Percentiles rank a stretch among this genome's conserved stretches.
phyloP scores from a whole-genome alignment of 2,113 vertebrate species.

The Euleptes europaea region DNA sequence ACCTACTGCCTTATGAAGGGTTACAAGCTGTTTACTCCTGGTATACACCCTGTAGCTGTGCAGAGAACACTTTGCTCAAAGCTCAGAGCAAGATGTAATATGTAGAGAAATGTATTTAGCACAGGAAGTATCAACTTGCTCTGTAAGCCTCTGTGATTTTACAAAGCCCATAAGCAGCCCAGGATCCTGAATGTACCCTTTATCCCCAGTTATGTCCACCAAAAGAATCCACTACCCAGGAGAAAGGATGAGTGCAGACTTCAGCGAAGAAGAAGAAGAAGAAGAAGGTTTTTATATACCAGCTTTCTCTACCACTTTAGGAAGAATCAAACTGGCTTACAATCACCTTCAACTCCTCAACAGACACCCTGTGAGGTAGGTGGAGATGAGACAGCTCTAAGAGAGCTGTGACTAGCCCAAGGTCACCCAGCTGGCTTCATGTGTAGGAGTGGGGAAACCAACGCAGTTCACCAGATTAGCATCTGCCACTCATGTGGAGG shows the following conservation, averaged over 20 bases:
- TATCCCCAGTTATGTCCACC: not conserved
- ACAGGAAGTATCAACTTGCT: not conserved
- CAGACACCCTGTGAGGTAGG: no score
- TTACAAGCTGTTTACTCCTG: not conserved
- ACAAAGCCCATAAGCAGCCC: not conserved
- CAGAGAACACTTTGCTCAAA: not conserved
- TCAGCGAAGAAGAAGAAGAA: no score
- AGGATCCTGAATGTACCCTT: not conserved
- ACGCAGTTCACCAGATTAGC: no score
- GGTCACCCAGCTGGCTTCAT: no score
- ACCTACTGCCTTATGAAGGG: not conserved
- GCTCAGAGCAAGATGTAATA: not conserved
- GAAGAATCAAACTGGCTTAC: no score
- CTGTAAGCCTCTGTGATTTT: not conserved
- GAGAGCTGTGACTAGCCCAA: no score
- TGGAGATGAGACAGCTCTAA: no score
- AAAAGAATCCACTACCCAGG: not conserved
- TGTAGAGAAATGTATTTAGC: not conserved
- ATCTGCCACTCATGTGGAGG: no score
- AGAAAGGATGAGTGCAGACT: not conserved
- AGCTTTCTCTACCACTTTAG: no score
- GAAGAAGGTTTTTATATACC: no score
- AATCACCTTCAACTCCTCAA: no score
- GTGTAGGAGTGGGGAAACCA: no score
- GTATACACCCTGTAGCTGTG: not conserved